phyloP scores from a whole-genome alignment of 2,113 vertebrate species.

The Theristicus caerulescens region DNA sequence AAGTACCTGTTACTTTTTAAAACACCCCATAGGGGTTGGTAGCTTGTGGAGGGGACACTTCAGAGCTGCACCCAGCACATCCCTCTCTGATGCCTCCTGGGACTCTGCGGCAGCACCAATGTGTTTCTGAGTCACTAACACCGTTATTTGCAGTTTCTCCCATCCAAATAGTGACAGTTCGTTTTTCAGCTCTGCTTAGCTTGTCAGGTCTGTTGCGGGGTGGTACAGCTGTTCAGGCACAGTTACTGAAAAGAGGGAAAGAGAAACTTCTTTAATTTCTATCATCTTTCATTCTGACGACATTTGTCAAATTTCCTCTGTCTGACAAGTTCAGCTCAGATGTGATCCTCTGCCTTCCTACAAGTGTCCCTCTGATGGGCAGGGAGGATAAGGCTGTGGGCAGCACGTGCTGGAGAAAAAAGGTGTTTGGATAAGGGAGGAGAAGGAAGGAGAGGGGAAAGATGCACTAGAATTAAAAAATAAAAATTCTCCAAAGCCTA shows the following conservation, averaged over 20 bases:
- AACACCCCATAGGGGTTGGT: neutral
- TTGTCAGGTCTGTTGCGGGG: slow-evolving; percentile 30
- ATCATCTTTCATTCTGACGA: slow-evolving; percentile 39
- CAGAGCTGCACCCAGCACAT: neutral
- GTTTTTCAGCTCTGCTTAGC: slow-evolving; percentile 33
- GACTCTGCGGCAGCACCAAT: neutral
- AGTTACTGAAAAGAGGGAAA: slow-evolving; percentile 20
- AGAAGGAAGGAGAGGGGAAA: neutral
- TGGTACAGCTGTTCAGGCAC: slow-evolving; percentile 6
- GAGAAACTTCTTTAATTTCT: slow-evolving; percentile 59
- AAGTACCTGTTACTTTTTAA: neutral
- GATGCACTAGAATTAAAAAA: neutral
- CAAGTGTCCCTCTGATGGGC: neutral
- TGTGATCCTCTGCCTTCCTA: neutral
- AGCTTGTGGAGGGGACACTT: neutral
- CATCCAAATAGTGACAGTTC: slow-evolving; percentile 10
- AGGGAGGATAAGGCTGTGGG: slow-evolving; percentile 7
- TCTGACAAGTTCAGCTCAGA: slow-evolving; percentile 49
- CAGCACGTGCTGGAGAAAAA: neutral
- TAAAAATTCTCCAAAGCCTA: neutral
- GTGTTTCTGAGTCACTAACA: neutral
- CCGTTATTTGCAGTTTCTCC: neutral
- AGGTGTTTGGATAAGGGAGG: neutral
- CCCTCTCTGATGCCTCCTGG: neutral
- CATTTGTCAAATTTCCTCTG: slow-evolving; percentile 55